Base-by-base conservation (phyloP, 2,797 vertebrate species). In the Lepilemur septentrionalis region DNA sequence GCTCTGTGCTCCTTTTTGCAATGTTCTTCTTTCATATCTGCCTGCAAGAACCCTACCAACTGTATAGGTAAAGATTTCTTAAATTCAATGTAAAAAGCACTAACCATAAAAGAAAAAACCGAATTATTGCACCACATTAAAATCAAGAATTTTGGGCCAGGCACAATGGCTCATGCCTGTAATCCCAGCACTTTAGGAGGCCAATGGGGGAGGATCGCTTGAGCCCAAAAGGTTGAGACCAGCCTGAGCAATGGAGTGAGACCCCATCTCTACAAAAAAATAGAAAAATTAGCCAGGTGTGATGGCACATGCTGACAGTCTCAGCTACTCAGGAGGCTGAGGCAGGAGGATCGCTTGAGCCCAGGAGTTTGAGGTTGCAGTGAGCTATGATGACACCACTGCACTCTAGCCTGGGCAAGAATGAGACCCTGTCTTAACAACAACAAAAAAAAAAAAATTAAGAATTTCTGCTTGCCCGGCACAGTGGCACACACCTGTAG, bases 21-120 rank as follows among this genome's bases (percentile, higher is more conserved):
- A 46, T 67, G 23, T 13, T 84, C 46, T 95, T 88, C 35, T 69
- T 48, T 84, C 72, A 32, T 82, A 79, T 78, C 82, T 94, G 46
- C 30, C 70, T 91, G 7, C 52, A 91, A 89, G 78, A 94, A 92
- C 95, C 59, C 72, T 78, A 65, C 46, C 61, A 88, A 59, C 25
- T 32, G 25, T 35, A 55, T 20, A 67, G 46, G 63, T 65, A 85
- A 41, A 87, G 20, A 84, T 79, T 90, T 93, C 88, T 81, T 92
- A 78, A 88, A 70, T 23, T 86, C 23, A 75, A 78, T 57, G 59
- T 12, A 87, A 88, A 96, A 72, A 87, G 30, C n/a, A 93, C 35
- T 65, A 52, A 75, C 55, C 89, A 63, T 48, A 89, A 90, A 75
- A 87, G 35, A 94, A 91, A 92, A 72, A 23, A 93, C 20, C 55